phyloP scores from a whole-genome alignment of 2,113 vertebrate species.

The Chrysemys picta region DNA sequence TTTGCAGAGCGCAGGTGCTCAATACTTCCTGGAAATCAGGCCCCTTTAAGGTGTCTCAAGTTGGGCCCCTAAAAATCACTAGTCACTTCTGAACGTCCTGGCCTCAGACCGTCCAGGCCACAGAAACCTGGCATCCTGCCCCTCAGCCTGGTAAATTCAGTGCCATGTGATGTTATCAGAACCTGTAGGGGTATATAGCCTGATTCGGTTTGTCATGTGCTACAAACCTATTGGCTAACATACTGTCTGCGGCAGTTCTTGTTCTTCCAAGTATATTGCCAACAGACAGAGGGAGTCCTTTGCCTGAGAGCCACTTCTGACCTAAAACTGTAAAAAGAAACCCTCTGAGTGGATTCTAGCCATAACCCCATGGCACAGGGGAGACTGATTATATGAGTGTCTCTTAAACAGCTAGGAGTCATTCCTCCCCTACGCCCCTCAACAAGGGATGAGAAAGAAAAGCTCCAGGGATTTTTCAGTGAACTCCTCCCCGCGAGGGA shows the following conservation, averaged over 20 bases:
- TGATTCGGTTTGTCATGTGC: slow-evolving; percentile 4
- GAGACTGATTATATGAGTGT: background rate
- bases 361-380: background rate
- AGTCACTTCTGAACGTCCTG: background rate
- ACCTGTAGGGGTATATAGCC: background rate
- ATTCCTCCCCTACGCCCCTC: background rate
- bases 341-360: slow-evolving; percentile 27
- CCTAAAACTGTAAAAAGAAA: slow-evolving; percentile 38
- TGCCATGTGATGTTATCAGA: background rate
- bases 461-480: background rate
- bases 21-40: background rate
- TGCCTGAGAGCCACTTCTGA: slow-evolving; percentile 48
- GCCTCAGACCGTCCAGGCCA: accelerated
- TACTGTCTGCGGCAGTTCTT: slow-evolving; percentile 30
- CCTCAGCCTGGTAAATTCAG: background rate
- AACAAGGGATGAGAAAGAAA: background rate
- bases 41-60: background rate
- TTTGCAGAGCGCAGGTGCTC: background rate
- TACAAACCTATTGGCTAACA: background rate
- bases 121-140: background rate
- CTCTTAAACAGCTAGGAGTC: background rate
- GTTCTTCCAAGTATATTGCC: slow-evolving; percentile 17
- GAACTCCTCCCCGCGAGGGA: accelerated
- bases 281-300: slow-evolving; percentile 75
- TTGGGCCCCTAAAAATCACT: background rate